A percentile compares a stretch with the other conserved stretches of the same genome.
These are phyloP conservation scores for Ladona fulva DNA, from an alignment of 1,140 invertebrate species.

Conservation along the genomic window DNA sequence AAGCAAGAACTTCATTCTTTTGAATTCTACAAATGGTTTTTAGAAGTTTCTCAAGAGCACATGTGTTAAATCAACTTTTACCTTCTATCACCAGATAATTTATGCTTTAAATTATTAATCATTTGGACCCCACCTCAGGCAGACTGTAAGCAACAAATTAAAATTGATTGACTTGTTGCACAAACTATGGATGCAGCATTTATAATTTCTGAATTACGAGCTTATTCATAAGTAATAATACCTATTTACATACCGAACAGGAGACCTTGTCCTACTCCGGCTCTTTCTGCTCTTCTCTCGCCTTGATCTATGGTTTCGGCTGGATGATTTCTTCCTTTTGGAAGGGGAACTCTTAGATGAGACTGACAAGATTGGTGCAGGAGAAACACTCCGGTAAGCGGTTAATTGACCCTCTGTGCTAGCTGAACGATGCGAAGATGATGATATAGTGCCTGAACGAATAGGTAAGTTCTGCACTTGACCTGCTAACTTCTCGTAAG, in stretches of 20 bases:
- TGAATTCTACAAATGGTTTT: no score
- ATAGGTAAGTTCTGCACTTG: background rate
- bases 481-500: conserved; percentile 29
- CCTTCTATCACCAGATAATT: no score
- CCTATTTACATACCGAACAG: background rate
- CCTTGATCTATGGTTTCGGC: background rate
- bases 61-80: no score
- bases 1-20: no score
- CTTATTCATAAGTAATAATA: no score
- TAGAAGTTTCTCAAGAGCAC: no score
- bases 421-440: background rate
- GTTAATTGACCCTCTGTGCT: background rate
- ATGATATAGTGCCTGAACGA: background rate
- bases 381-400: background rate
- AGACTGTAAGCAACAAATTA: no score
- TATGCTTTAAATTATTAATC: no score
- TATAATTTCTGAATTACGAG: no score
- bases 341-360: background rate
- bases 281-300: background rate
- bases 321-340: background rate
- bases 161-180: no score
- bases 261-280: background rate
- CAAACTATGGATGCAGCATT: no score
- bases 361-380: background rate
- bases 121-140: no score